These are phyloP conservation scores for Alethe diademata DNA, from an alignment of 2,113 vertebrate genomes.

Conservation along the genomic window DNA sequence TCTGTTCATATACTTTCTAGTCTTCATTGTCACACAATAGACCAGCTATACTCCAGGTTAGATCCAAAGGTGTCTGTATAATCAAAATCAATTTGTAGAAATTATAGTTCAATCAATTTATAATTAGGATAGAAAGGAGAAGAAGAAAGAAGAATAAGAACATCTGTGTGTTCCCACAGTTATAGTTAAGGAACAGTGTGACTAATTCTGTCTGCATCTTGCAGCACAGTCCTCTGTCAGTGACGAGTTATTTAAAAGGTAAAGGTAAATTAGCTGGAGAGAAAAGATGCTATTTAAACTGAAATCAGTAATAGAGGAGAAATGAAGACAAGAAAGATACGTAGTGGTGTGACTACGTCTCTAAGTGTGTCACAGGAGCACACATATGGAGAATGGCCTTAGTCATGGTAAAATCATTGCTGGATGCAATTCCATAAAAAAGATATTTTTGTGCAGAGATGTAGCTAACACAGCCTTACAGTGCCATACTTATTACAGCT, in stretches of 20 bases:
- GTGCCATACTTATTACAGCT: background rate
- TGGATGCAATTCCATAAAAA: background rate
- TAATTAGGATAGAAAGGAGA: background rate
- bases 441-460: background rate
- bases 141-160: background rate
- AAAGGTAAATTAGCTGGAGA: background rate
- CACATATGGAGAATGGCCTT: accelerated
- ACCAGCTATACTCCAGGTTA: background rate
- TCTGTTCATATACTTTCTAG: background rate
- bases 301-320: background rate
- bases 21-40: background rate
- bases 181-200: background rate
- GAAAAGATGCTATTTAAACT: background rate
- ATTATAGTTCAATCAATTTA: background rate
- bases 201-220: background rate
- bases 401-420: background rate
- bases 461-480: background rate
- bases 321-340: background rate
- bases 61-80: background rate
- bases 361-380: background rate
- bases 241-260: background rate
- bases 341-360: background rate
- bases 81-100: background rate
- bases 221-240: background rate
- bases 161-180: background rate